These are phyloP conservation scores for Tragelaphus buxtoni DNA, from an alignment of 2,113 vertebrate genomes.

Conservation along the genomic window DNA sequence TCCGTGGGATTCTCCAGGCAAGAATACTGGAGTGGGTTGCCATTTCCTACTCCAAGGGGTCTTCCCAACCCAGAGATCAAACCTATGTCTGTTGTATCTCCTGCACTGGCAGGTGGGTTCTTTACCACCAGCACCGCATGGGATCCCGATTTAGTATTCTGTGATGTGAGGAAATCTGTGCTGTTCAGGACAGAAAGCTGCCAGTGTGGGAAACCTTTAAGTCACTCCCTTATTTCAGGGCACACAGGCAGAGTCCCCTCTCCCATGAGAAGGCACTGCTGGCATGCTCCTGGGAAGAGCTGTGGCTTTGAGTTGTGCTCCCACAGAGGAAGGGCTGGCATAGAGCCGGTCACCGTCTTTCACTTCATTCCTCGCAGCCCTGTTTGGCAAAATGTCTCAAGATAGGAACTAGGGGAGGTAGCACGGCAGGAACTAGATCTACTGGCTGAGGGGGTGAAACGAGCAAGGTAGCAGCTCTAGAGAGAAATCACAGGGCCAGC, in stretches of 20 bases:
- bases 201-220: background rate
- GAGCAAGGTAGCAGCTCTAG: background rate
- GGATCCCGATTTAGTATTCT: background rate
- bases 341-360: background rate
- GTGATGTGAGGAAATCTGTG: background rate
- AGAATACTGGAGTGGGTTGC: background rate
- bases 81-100: background rate
- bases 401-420: background rate
- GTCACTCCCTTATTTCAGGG: background rate
- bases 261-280: background rate
- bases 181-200: background rate
- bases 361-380: background rate
- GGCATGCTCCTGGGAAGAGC: background rate
- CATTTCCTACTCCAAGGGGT: background rate
- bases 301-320: background rate
- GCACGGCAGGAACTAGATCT: background rate
- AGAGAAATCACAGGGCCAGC: background rate
- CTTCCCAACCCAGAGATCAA: background rate
- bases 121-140: background rate
- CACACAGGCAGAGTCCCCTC: background rate
- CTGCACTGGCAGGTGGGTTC: background rate
- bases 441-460: background rate
- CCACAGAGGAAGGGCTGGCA: background rate
- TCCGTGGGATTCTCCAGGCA: background rate
- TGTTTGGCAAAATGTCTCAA: background rate